Evolutionary conservation across 1,140 invertebrate genomes (phyloP), one percentile per base, ranked within the genome.

Genomic region (Aphelinus certus): DNA sequence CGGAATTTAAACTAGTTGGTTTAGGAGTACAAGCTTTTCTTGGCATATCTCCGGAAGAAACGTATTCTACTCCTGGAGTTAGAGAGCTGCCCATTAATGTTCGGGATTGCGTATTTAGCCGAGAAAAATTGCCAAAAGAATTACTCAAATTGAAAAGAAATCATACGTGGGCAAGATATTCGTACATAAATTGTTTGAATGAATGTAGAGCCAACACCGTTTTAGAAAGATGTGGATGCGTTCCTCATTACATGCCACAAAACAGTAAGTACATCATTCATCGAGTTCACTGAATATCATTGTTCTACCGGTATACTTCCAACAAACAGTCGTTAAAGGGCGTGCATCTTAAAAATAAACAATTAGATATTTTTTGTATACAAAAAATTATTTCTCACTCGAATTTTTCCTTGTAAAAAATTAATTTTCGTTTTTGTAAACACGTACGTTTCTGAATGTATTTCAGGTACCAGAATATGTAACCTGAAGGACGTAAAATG

Each of bases 101-200:
- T 42, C 83, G 92, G 51, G 85, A 90, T 46, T 93, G 92, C 74
- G 87, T 91, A 56, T 92, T 91, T 77, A 78, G 80, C 3, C 78
- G 89, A 43, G 91, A 93, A 86, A 82, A 79, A 10, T 47, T 78
- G 76, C 0, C 76, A 79, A 65, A 75, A 88, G 9, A 77, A 42
- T 5, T 55, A 1, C 60, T 79, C 0, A 77, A 80, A 1, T 87
- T 90, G 9, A 78, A 79, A 1, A 71, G 7, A 2, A 76, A 78
- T 47, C 76, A 80, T 4, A 71, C 58, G 43, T 76, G 58, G 5
- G 63, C 49, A 0, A 83, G 84, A 1, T 93, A 93, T 69, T 90
- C 90, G 0, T 92, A 90, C 73, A 87, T 90, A 68, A 93, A 93
- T 78, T 93, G 92, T 79, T 85, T 92, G 84, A 84, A 87, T 0